Percentiles rank a stretch among this genome's conserved stretches.
Conservation (phyloP, 2,888 invertebrate genomes). For the Troilus luridus region DNA sequence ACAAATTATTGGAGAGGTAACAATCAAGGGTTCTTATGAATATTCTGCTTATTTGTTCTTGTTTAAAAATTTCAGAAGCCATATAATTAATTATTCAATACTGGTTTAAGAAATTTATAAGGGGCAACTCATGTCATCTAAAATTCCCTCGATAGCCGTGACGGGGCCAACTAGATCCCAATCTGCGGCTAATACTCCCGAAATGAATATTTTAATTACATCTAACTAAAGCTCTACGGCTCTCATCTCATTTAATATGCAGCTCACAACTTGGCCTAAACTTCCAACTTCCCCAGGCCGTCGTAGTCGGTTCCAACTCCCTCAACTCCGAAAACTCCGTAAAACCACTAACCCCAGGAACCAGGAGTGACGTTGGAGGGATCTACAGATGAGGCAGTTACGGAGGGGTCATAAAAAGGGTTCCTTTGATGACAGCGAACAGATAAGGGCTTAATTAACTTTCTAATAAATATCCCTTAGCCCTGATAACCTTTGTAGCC, state of each 20-base stretch:
- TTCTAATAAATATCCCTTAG: slow-evolving; percentile 1
- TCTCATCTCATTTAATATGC: slow-evolving; percentile 9
- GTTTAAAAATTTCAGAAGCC: neutral
- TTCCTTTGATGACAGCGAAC: neutral
- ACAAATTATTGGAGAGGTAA: no score
- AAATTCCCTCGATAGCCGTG: neutral
- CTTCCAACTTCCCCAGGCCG: neutral
- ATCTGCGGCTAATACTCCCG: neutral
- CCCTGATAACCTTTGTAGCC: slow-evolving; percentile 19
- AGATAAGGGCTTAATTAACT: neutral
- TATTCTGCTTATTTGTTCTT: neutral
- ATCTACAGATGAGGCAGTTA: neutral
- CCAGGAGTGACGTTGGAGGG: neutral
- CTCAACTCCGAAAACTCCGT: neutral
- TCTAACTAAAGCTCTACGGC: neutral
- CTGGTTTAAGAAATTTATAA: neutral
- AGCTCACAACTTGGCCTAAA: slow-evolving; percentile 5
- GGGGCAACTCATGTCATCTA: neutral
- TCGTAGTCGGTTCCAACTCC: neutral
- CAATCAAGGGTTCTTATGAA: no score
- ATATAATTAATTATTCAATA: neutral
- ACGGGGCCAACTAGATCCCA: neutral
- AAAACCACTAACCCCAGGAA: slow-evolving; percentile 25
- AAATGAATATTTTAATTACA: slow-evolving; percentile 31
- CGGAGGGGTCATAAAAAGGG: neutral